Base-by-base conservation (phyloP, 2,888 invertebrate genomes). In the Cyrtodaria siliqua region DNA sequence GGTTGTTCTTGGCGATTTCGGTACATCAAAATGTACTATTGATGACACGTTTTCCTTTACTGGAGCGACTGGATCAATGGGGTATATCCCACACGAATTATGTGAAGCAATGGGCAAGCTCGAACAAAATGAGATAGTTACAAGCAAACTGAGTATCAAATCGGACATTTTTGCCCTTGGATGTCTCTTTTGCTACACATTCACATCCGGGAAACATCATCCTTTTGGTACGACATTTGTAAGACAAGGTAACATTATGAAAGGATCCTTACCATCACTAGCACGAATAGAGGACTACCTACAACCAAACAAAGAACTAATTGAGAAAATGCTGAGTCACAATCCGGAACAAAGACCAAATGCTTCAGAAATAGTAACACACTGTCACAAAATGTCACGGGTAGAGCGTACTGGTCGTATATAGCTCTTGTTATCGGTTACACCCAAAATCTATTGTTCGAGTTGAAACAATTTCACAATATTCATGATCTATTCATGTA, bases 1-100 rank as follows among this genome's bases (percentile, higher is more conserved):
- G 18, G 26, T 57, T 42, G 57, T 57, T 14, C 38, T 57, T 23
- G 57, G 57, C 1, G 57, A 57, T 24, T 57, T 57, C n/a, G 57
- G 57, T 16, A 42, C 57, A 42, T 57, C 57, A 14, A 57, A 57
- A 42, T 38, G 38, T 12, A 42, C 57, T 8, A 24, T 42, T 2
- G 24, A 4, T 4, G 57, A 57, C 24, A 24, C 4, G 2, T 57
- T 20, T 57, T 57, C 57, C 3, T 42, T 57, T 20, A 24, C 40
- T 14, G 14, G 20, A 24, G 2, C 23, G 12, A 33, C 24, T 4
- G 57, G 57, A 23, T 40, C 57, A 20, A 14, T 24, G 8, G 57
- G 57, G 16, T 57, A 57, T 33, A 57, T 57, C 24, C 4, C 57
- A 6, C 8, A 20, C 14, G 57, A 57, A 16, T 26, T 57, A 1